Evolutionary conservation across 2,113 vertebrate species (phyloP).

Genomic region (Brachyhypopomus occidentalis): DNA sequence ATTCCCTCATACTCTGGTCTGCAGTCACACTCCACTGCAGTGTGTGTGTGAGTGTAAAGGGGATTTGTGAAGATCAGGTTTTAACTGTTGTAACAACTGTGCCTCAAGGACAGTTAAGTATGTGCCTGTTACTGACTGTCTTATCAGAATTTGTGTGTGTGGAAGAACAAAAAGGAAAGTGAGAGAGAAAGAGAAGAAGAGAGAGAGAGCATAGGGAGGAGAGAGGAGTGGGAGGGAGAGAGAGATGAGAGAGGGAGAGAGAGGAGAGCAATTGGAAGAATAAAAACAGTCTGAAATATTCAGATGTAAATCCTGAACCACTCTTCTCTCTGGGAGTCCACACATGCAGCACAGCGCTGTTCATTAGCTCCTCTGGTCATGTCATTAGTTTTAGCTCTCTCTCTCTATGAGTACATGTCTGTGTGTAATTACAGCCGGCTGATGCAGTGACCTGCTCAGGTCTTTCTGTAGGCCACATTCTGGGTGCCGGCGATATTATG

Average conservation of each 20-base stretch:
- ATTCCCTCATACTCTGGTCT: too few species aligned
- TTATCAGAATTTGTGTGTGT: background rate
- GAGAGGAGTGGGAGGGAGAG: background rate
- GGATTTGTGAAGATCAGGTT: too few species aligned
- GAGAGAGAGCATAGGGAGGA: constrained; percentile 9
- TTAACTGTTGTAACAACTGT: background rate
- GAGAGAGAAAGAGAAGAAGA: background rate
- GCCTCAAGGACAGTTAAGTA: background rate
- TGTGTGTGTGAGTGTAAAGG: too few species aligned
- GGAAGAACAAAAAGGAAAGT: background rate
- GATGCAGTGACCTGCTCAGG: constrained; percentile 16
- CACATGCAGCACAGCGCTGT: too few species aligned
- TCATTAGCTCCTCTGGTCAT: too few species aligned
- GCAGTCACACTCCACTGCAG: too few species aligned
- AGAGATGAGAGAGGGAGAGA: too few species aligned
- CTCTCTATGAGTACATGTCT: background rate
- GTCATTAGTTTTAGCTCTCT: background rate
- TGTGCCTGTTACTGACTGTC: background rate
- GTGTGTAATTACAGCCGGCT: constrained; percentile 40
- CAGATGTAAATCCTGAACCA: too few species aligned
- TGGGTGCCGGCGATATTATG: constrained; percentile 20
- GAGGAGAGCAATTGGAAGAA: too few species aligned
- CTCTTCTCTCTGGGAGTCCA: too few species aligned
- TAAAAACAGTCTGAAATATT: too few species aligned
- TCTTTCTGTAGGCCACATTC: constrained; percentile 7